Evolutionary conservation across 2,888 invertebrate genomes (phyloP), one percentile per base, ranked within the genome.

Genomic region (Pegoplata infirma): DNA sequence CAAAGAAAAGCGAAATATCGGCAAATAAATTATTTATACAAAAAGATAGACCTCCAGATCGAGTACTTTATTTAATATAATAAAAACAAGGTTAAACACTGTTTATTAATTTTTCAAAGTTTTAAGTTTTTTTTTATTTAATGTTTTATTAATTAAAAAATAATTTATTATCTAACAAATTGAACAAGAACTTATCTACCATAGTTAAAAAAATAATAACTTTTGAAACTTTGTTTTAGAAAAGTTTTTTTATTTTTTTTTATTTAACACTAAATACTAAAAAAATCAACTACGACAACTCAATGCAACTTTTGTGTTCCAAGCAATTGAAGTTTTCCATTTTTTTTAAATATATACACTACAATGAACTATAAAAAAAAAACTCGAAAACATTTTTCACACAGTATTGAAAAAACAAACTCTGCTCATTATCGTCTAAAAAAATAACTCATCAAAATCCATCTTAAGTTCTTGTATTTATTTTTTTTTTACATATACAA

Each of bases 231-330:
- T n/a, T 58, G 19, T 58, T 44, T 58, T 58, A 21, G 12, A 56
- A 36, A 17, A 36, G n/a, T 23, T n/a, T 58, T 40, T 44, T 44
- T 44, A 44, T 23, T 14, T 23, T 36, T 40, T 40, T 17, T 36
- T 19, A 36, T 40, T 46, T 46, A 25, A 32, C 7, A 63, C 46
- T 53, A 21, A 59, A 44, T 32, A 67, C 49, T 47, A 40, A 73
- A n/a, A n/a, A n/a, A 17, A 66, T 61, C 61, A 55, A 76, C 71
- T 49, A 72, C 47, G 40, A 76, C 61, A 76, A 66, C 64, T 74
- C 59, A 78, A 74, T 55, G 64, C 69, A 78, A 74, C 55, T 61
- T 78, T 73, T 78, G 74, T 74, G 68, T 74, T 78, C 74, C 74
- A 74, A 69, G 66, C 59, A 74, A 78, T 74, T 49, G 16, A 74